Conservation (phyloP, 2,797 vertebrate genomes). For the Rhynchotus rufescens region DNA sequence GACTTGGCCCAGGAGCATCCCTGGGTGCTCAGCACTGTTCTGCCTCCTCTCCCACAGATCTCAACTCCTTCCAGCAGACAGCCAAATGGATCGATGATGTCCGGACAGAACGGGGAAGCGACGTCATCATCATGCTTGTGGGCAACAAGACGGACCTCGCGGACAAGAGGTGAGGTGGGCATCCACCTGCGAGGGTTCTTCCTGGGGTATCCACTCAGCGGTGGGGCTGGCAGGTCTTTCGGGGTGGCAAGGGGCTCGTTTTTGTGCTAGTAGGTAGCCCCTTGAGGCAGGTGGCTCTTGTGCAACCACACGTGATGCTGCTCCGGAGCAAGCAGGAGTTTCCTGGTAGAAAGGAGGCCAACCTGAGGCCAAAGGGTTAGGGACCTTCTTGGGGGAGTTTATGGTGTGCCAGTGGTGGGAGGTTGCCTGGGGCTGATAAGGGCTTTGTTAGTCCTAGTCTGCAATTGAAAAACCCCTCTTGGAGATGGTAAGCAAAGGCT, state of each 20-base stretch:
- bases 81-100: slow-evolving; percentile 95
- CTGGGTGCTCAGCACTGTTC: neutral
- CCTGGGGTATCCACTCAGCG: neutral
- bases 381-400: too few species aligned
- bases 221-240: neutral
- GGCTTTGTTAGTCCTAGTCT: neutral
- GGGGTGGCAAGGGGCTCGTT: neutral
- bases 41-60: slow-evolving; percentile 76
- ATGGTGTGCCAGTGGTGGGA: too few species aligned
- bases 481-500: neutral
- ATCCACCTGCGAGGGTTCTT: neutral
- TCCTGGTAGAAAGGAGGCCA: too few species aligned
- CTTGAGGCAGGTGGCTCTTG: neutral
- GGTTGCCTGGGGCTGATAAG: too few species aligned
- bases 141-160: slow-evolving; percentile 93
- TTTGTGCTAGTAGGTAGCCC: too few species aligned
- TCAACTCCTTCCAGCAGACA: slow-evolving; percentile 94
- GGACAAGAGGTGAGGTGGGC: slow-evolving; percentile 86
- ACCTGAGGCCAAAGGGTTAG: too few species aligned
- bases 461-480: neutral
- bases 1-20: neutral
- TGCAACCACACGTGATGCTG: neutral
- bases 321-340: too few species aligned
- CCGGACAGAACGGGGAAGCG: slow-evolving; percentile 92
- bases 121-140: slow-evolving; percentile 94